phyloP scores from a whole-genome alignment of 2,888 invertebrate genomes.

The Pomacea canaliculata region DNA sequence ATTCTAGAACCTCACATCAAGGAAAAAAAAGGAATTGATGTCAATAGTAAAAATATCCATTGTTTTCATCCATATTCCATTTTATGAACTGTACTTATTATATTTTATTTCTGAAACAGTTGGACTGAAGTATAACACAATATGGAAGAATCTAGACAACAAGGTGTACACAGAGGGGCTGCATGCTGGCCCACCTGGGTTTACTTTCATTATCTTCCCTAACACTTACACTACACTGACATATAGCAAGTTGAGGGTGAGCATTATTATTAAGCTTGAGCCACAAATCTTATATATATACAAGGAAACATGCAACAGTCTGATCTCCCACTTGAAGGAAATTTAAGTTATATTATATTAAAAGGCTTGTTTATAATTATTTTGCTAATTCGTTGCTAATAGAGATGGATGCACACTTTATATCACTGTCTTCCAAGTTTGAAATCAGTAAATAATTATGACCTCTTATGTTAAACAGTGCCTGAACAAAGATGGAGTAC shows the following conservation, averaged over 20 bases:
- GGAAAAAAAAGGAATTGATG: too few species aligned
- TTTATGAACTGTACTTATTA: too few species aligned
- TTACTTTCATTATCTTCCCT: constrained; percentile 65
- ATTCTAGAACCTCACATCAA: too few species aligned
- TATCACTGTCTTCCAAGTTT: too few species aligned
- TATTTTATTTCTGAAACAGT: constrained; percentile 41
- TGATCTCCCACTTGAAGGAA: neutral
- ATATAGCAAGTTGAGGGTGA: constrained; percentile 49
- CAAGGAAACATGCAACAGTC: neutral
- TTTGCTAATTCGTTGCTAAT: too few species aligned
- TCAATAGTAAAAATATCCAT: too few species aligned
- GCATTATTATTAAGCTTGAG: neutral
- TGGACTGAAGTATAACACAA: constrained; percentile 63
- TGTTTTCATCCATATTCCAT: too few species aligned
- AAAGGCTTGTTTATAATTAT: too few species aligned
- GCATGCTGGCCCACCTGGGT: constrained; percentile 64
- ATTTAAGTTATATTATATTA: too few species aligned
- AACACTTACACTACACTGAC: constrained; percentile 61
- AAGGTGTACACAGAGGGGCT: constrained; percentile 58
- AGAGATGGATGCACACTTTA: too few species aligned
- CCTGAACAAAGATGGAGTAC: constrained; percentile 64
- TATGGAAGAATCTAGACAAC: constrained; percentile 50
- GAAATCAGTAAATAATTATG: too few species aligned
- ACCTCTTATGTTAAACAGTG: constrained; percentile 45
- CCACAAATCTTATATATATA: neutral